Percentiles rank a stretch among this genome's conserved stretches.
These are phyloP conservation scores for Hippoglossus hippoglossus DNA, from an alignment of 2,797 vertebrate species.

Conservation along the genomic window DNA sequence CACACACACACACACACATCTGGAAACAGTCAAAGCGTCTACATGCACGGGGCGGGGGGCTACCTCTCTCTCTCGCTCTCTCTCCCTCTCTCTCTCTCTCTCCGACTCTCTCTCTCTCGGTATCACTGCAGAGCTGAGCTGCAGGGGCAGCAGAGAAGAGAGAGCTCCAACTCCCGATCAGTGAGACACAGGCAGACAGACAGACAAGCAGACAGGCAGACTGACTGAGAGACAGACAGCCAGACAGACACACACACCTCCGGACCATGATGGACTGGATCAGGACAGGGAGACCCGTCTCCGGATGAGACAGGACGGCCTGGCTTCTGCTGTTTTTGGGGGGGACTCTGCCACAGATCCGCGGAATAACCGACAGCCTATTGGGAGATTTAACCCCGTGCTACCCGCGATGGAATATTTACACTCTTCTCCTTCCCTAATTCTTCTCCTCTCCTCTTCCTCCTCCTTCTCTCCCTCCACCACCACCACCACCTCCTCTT, in stretches of 20 bases:
- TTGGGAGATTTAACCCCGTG: slow-evolving; percentile 84
- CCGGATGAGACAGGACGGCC: slow-evolving; percentile 79
- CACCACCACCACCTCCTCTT: slow-evolving; percentile 57
- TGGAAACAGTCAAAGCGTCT: slow-evolving; percentile 84
- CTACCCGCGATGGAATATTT: slow-evolving; percentile 85
- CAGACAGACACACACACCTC: slow-evolving; percentile 50
- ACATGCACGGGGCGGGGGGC: slow-evolving; percentile 71
- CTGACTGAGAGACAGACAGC: slow-evolving; percentile 17
- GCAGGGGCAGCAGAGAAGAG: slow-evolving; percentile 82
- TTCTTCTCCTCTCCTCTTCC: slow-evolving; percentile 67
- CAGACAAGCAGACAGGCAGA: slow-evolving; percentile 56
- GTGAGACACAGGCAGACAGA: slow-evolving; percentile 47
- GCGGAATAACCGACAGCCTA: slow-evolving; percentile 82
- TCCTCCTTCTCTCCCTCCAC: slow-evolving; percentile 61
- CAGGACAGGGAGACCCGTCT: slow-evolving; percentile 70
- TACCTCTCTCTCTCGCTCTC: slow-evolving; percentile 48
- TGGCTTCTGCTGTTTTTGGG: slow-evolving; percentile 66
- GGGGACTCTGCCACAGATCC: slow-evolving; percentile 71
- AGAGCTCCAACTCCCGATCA: slow-evolving; percentile 75
- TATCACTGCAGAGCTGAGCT: slow-evolving; percentile 87
- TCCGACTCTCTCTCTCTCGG: slow-evolving; percentile 61
- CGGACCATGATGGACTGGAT: slow-evolving; percentile 80
- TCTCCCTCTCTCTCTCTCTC: slow-evolving; percentile 60
- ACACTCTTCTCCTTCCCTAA: slow-evolving; percentile 72
- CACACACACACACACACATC: slow-evolving; percentile 79